A percentile compares a stretch with the other conserved stretches of the same genome.
These are phyloP conservation scores for Erebia ligea DNA, from an alignment of 2,888 invertebrate genomes.

Conservation along the genomic window DNA sequence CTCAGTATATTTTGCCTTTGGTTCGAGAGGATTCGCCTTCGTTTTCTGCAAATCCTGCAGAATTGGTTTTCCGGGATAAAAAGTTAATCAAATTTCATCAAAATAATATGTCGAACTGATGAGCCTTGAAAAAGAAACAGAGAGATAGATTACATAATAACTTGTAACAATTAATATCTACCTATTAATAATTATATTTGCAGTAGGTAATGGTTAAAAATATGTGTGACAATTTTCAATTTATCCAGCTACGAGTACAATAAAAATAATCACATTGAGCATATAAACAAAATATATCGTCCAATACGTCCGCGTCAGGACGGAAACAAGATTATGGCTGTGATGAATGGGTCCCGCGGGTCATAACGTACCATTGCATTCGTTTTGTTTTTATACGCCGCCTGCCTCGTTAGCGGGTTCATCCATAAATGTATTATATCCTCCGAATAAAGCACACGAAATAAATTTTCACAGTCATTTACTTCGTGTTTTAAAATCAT, in stretches of 20 bases:
- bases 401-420: constrained; percentile 32
- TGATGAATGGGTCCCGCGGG: constrained; percentile 66
- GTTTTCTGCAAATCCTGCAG: no score
- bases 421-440: constrained; percentile 26
- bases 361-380: constrained; percentile 49
- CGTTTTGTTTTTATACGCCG: constrained; percentile 43
- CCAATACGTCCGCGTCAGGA: constrained; percentile 59
- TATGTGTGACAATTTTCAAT: constrained; percentile 15
- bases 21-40: no score
- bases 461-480: constrained; percentile 21
- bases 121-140: no score
- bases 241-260: constrained; percentile 17
- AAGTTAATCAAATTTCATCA: no score
- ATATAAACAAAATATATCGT: constrained; percentile 59
- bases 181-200: no score
- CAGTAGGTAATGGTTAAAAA: no score
- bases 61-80: no score
- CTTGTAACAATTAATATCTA: no score
- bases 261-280: constrained; percentile 41
- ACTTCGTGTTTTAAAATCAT: constrained; percentile 10
- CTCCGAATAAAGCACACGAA: constrained; percentile 7
- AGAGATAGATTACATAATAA: no score
- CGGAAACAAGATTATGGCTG: constrained; percentile 65
- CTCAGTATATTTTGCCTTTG: no score
- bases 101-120: no score